Conservation (phyloP, 2,888 invertebrate genomes). For the Alviniconcha strummeri region DNA sequence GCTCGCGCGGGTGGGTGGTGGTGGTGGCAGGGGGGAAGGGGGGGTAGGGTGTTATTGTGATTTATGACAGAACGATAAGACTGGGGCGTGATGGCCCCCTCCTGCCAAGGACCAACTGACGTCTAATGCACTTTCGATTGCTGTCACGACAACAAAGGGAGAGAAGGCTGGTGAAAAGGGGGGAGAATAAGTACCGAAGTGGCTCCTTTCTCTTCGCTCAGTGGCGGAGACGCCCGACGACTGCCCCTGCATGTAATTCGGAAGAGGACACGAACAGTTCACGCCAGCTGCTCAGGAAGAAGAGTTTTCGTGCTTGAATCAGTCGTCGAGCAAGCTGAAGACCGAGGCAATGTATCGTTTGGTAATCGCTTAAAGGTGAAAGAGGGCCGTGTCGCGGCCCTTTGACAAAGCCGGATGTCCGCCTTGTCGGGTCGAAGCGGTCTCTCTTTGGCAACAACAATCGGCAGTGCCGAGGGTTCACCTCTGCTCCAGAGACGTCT, state of each 20-base stretch:
- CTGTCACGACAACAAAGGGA: slow-evolving; percentile 25
- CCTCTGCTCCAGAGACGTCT: too few relatives aligned
- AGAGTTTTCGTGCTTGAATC: background rate
- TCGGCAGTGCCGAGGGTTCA: too few relatives aligned
- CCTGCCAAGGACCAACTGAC: background rate
- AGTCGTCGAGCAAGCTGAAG: background rate
- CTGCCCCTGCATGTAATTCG: slow-evolving; percentile 31
- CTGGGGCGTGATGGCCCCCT: slow-evolving; percentile 14
- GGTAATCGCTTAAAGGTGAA: background rate
- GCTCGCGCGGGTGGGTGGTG: background rate
- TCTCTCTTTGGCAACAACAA: too few relatives aligned
- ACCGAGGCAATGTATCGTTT: background rate
- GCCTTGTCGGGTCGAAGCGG: too few relatives aligned
- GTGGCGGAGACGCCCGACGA: background rate
- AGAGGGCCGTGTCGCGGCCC: background rate
- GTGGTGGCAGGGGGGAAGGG: background rate
- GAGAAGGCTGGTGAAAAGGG: slow-evolving; percentile 1
- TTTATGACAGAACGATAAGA: slow-evolving; percentile 26
- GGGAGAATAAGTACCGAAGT: slow-evolving; percentile 20
- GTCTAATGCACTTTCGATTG: slow-evolving; percentile 34
- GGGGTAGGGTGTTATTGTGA: background rate
- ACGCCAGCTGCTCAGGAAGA: background rate
- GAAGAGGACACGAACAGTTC: background rate
- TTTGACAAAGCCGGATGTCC: too few relatives aligned
- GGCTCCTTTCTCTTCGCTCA: background rate